Conservation (phyloP, 2,113 vertebrate species). For the Tauraco erythrolophus region DNA sequence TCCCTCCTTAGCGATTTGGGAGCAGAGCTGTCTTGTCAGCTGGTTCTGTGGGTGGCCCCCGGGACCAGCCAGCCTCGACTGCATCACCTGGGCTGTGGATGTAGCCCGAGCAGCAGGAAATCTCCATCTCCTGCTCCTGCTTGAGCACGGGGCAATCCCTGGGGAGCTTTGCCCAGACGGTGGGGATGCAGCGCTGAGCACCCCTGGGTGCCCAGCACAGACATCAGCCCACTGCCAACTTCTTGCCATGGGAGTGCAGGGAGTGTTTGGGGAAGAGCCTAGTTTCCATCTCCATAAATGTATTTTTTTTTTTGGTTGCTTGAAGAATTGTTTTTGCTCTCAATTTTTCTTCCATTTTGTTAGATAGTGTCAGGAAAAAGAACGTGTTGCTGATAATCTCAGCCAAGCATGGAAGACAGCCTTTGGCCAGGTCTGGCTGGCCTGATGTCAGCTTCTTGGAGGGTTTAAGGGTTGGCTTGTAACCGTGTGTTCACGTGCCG, state of each 20-base stretch:
- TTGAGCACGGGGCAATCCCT: not conserved
- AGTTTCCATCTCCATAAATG: not conserved
- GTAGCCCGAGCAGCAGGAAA: not conserved
- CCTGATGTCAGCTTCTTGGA: not conserved
- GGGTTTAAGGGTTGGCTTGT: not conserved
- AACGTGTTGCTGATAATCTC: not conserved
- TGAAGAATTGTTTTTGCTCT: not conserved
- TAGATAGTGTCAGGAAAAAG: not conserved
- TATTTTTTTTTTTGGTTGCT: not conserved
- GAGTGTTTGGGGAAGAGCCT: not conserved
- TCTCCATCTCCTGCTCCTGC: not conserved
- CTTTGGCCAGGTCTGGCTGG: not conserved
- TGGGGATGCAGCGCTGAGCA: not conserved
- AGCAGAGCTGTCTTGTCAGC: not conserved
- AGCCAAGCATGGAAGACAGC: not conserved
- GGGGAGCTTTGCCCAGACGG: not conserved
- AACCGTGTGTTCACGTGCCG: fast-evolving
- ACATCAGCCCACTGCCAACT: fast-evolving
- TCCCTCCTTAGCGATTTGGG: not conserved
- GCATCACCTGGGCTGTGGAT: not conserved
- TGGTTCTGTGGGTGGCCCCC: not conserved
- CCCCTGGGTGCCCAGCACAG: fast-evolving
- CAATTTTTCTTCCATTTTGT: not conserved
- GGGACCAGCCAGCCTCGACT: fast-evolving
- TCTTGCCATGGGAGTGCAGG: not conserved